These are phyloP conservation scores for Salvelinus namaycush DNA, from an alignment of 2,113 vertebrate species.

Conservation along the genomic window DNA sequence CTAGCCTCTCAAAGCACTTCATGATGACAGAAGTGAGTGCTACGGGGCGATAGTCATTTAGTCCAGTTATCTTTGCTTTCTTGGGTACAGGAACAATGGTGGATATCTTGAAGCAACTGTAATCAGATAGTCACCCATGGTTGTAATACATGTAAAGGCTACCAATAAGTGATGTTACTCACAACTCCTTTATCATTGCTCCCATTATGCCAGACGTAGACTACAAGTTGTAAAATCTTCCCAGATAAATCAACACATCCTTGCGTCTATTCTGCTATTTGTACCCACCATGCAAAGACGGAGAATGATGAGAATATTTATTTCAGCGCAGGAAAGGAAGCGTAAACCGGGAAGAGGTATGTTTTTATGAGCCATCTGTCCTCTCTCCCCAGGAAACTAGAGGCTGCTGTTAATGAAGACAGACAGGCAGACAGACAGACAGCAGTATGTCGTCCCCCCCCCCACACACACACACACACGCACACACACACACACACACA, in stretches of 20 bases:
- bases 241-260: neutral
- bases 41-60: too few relatives aligned
- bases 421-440: constrained; percentile 40
- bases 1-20: too few relatives aligned
- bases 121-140: neutral
- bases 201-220: neutral
- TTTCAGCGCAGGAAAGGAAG: constrained; percentile 24
- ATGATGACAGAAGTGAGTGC: too few relatives aligned
- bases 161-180: neutral
- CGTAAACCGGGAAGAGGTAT: constrained; percentile 15
- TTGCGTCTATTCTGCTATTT: neutral
- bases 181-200: neutral
- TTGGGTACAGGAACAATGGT: too few relatives aligned
- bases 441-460: too few relatives aligned
- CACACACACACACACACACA: neutral
- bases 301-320: constrained; percentile 25
- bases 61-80: too few relatives aligned
- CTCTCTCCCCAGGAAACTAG: constrained; percentile 36
- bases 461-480: neutral
- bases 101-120: neutral
- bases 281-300: constrained; percentile 16
- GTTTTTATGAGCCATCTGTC: constrained; percentile 61
- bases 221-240: neutral
- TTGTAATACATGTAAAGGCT: constrained; percentile 4
- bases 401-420: constrained; percentile 56